phyloP scores from a whole-genome alignment of 2,797 vertebrate genomes.

The Dromococcyx pavoninus region DNA sequence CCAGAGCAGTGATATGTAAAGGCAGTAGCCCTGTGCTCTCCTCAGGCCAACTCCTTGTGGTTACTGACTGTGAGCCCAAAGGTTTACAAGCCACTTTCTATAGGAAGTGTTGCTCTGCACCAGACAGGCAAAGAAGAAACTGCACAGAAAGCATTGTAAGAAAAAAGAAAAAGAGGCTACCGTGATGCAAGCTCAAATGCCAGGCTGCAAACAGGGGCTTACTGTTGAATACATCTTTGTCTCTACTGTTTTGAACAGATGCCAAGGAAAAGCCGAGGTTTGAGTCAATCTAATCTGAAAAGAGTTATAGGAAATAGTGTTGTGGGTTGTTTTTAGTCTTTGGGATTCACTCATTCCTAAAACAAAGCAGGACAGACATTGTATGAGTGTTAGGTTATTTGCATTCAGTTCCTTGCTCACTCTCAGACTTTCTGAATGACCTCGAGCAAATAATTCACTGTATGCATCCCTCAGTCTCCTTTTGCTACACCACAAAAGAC shows the following conservation, averaged over 20 bases:
- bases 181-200: not conserved
- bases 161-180: not conserved
- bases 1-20: not conserved
- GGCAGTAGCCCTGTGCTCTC: not conserved
- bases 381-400: not conserved
- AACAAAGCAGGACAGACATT: not conserved
- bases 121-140: not conserved
- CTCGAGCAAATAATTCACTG: slow-evolving; percentile 2
- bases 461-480: not conserved
- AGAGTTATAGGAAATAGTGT: not conserved
- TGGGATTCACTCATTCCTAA: not conserved
- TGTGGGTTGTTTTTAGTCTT: not conserved
- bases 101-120: not conserved
- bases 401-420: not conserved
- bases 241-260: not conserved
- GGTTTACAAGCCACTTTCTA: not conserved
- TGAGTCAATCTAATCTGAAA: not conserved
- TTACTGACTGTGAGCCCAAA: not conserved
- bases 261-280: not conserved
- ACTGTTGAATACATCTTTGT: not conserved
- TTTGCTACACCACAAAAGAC: slow-evolving; percentile 7
- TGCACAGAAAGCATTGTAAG: not conserved
- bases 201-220: not conserved
- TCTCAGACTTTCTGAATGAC: not conserved
- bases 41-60: not conserved